Percentiles rank a stretch among this genome's conserved stretches.
phyloP scores from a whole-genome alignment of 2,113 vertebrate species.

The Larimichthys crocea region DNA sequence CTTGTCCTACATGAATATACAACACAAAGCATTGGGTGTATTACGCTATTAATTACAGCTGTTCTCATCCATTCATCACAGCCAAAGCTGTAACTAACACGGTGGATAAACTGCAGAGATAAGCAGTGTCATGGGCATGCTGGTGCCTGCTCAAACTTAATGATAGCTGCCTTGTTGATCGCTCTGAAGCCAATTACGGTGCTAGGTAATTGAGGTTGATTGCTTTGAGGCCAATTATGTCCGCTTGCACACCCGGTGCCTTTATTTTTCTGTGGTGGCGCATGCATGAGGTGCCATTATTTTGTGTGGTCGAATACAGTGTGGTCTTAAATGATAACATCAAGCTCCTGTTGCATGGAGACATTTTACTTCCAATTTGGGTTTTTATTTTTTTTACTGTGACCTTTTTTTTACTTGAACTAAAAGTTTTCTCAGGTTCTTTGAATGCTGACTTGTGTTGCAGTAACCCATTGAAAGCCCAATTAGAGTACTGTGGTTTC shows the following conservation, averaged over 20 bases:
- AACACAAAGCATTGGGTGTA: constrained; percentile 13
- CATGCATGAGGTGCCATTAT: constrained; percentile 59
- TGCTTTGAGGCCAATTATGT: constrained; percentile 79
- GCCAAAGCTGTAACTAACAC: constrained; percentile 47
- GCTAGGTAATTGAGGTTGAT: constrained; percentile 78
- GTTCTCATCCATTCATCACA: constrained; percentile 41
- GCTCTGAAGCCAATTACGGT: constrained; percentile 74
- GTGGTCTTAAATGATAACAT: constrained; percentile 67
- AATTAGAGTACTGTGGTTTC: constrained; percentile 59
- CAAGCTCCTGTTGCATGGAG: constrained; percentile 30
- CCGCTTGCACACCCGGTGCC: constrained; percentile 53
- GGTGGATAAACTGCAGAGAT: constrained; percentile 70
- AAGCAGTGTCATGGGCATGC: constrained; percentile 74
- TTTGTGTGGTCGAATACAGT: constrained; percentile 63
- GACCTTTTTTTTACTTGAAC: constrained; percentile 32
- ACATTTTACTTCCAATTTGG: constrained; percentile 37
- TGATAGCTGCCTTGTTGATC: constrained; percentile 75
- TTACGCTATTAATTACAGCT: constrained; percentile 32
- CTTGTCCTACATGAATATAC: background rate
- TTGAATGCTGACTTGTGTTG: constrained; percentile 37
- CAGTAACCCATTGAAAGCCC: constrained; percentile 52
- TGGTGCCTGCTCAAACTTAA: constrained; percentile 73
- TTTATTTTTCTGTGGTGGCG: constrained; percentile 58
- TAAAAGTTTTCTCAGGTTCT: constrained; percentile 14
- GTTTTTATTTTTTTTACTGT: constrained; percentile 39